Conservation (phyloP, 37 sponge, comb jelly and placozoan genomes). For the Oscarella lobularis region DNA sequence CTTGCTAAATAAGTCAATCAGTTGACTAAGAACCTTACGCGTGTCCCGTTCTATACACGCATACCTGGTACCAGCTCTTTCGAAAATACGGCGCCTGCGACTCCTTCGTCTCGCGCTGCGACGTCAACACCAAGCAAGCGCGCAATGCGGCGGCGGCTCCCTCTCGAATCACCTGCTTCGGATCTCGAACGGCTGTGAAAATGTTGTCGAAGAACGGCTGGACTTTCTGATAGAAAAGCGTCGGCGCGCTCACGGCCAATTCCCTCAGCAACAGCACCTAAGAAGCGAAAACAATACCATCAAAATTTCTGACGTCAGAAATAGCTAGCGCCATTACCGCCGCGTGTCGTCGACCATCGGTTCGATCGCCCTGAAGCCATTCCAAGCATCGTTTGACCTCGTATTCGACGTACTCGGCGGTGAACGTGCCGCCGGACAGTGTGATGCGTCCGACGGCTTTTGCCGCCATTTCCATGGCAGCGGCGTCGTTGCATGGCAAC, state of each 20-base stretch:
- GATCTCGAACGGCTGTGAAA: conserved; percentile 63
- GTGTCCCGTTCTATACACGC: not conserved
- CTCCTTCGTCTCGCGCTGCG: conserved; percentile 77
- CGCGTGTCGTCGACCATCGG: conserved; percentile 48
- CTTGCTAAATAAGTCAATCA: conserved; percentile 16
- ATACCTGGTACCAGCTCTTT: conserved; percentile 1
- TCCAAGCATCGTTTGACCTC: conserved; percentile 77
- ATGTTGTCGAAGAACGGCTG: conserved; percentile 79
- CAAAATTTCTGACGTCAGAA: not conserved
- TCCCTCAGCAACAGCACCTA: conserved; percentile 80
- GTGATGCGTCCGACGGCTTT: conserved; percentile 70
- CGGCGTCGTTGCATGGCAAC: conserved; percentile 48
- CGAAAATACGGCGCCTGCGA: conserved; percentile 11
- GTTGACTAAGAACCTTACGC: too few relatives aligned
- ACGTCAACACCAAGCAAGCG: conserved; percentile 73
- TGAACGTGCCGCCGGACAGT: conserved; percentile 70
- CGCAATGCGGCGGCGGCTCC: conserved; percentile 65
- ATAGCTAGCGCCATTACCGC: conserved; percentile 31
- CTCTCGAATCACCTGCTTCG: conserved; percentile 78
- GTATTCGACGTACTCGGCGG: conserved; percentile 84
- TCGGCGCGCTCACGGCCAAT: conserved; percentile 82
- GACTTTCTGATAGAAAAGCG: conserved; percentile 78
- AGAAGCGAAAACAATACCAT: not conserved
- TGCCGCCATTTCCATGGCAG: conserved; percentile 70
- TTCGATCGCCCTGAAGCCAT: conserved; percentile 43